Conservation (phyloP, 2,888 invertebrate species). For the Epicampocera succincta region DNA sequence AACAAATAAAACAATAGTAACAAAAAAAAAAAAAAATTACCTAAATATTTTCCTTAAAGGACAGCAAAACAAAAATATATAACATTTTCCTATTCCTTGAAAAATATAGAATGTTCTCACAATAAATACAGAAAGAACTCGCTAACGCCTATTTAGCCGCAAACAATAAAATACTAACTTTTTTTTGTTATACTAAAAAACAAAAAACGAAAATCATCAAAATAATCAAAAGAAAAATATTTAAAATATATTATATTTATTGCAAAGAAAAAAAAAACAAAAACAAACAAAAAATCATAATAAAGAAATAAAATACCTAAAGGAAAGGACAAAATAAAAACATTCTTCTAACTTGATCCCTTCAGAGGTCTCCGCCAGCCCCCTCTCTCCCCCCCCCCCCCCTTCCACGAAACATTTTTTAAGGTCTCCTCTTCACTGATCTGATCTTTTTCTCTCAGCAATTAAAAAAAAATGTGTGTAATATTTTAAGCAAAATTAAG, state of each 20-base stretch:
- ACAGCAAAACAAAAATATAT: background rate
- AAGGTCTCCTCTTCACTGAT: background rate
- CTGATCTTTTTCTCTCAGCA: slow-evolving; percentile 18
- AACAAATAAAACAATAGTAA: slow-evolving; percentile 39
- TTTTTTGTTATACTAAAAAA: slow-evolving; percentile 69
- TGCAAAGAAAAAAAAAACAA: slow-evolving; percentile 6
- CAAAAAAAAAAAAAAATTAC: slow-evolving; percentile 12
- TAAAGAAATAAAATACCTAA: slow-evolving; percentile 35
- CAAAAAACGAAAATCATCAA: slow-evolving; percentile 61
- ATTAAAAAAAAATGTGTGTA: slow-evolving; percentile 68
- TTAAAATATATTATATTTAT: slow-evolving; percentile 41
- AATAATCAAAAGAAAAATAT: slow-evolving; percentile 59
- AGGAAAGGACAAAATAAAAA: slow-evolving; percentile 33
- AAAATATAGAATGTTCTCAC: slow-evolving; percentile 25
- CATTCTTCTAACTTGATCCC: slow-evolving; percentile 1
- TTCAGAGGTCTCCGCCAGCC: background rate
- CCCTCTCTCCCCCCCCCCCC: background rate
- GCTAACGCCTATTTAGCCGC: slow-evolving; percentile 23
- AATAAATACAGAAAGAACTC: slow-evolving; percentile 41
- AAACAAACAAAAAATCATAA: slow-evolving; percentile 22
- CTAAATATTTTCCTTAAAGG: background rate
- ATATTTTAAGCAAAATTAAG: slow-evolving; percentile 60
- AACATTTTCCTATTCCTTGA: background rate
- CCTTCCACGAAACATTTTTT: background rate
- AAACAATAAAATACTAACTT: slow-evolving; percentile 60